Evolutionary conservation across 2,113 vertebrate species (phyloP).

Genomic region (Probosciger aterrimus): DNA sequence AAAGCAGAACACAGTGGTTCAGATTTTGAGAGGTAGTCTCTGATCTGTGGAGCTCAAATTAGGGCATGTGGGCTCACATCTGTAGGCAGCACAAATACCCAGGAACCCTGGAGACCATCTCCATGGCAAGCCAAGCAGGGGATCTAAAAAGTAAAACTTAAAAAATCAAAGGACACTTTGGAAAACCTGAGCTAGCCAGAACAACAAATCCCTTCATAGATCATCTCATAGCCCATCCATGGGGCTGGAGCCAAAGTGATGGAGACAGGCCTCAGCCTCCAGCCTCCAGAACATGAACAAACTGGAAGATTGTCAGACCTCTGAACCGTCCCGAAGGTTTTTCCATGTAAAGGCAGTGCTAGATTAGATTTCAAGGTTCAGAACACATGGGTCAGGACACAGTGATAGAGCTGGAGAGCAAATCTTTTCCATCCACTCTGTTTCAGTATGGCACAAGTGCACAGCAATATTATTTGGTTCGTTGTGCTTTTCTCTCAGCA

Average conservation of each 20-base stretch:
- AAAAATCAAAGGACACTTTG: too few species aligned
- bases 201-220: not conserved
- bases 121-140: not conserved
- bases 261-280: not conserved
- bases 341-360: not conserved
- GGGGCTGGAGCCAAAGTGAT: not conserved
- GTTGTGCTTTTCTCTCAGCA: not conserved
- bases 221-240: not conserved
- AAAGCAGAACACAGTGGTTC: not conserved
- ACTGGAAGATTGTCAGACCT: not conserved
- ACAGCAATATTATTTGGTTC: not conserved
- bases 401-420: accelerated
- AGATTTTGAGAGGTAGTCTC: not conserved
- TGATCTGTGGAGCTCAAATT: not conserved
- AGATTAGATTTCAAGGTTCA: not conserved
- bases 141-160: not conserved
- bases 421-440: not conserved
- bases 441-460: not conserved
- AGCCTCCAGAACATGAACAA: not conserved
- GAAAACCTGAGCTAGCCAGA: not conserved
- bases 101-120: not conserved
- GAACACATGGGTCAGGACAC: not conserved
- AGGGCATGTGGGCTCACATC: not conserved
- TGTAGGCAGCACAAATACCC: not conserved
- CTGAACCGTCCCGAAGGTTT: not conserved